A percentile compares a stretch with the other conserved stretches of the same genome.
phyloP scores from a whole-genome alignment of 2,113 vertebrate species.

The Ariopsis seemanni region DNA sequence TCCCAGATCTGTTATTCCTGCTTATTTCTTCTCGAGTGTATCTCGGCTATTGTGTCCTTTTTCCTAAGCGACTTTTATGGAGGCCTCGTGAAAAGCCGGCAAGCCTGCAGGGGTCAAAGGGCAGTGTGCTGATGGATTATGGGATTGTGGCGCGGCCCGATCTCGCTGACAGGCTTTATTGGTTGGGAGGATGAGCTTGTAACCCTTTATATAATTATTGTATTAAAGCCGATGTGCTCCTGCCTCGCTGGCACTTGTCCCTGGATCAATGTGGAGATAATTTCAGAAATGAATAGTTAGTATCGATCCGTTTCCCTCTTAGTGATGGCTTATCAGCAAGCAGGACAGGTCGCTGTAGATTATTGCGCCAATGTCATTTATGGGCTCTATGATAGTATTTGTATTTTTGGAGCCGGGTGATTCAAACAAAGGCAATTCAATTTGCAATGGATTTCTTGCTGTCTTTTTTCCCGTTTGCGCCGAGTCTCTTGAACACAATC shows the following conservation, averaged over 20 bases:
- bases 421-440: conserved; percentile 98
- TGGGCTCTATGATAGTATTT: conserved; percentile 86
- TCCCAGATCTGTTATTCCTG: conserved; percentile 56
- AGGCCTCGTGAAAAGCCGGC: conserved; percentile 80
- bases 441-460: conserved; percentile 91
- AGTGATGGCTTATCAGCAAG: conserved; percentile 90
- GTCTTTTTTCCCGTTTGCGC: conserved; percentile 56
- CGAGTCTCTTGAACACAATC: conserved; percentile 73
- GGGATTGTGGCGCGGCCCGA: conserved; percentile 86
- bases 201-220: conserved; percentile 99
- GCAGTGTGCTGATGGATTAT: conserved; percentile 97
- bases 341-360: conserved; percentile 85
- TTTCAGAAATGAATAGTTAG: conserved; percentile 99
- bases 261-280: conserved; percentile 99
- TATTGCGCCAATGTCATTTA: conserved; percentile 97
- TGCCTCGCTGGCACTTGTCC: conserved; percentile 87
- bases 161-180: conserved; percentile 96
- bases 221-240: conserved; percentile 89
- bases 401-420: conserved; percentile 75
- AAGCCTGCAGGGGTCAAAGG: conserved; percentile 87
- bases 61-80: conserved; percentile 80
- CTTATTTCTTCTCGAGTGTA: conserved; percentile 69
- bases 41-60: conserved; percentile 69
- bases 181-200: conserved; percentile 96
- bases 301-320: conserved; percentile 85